These are phyloP conservation scores for Diceros bicornis DNA, from an alignment of 2,797 vertebrate species.

Conservation along the genomic window DNA sequence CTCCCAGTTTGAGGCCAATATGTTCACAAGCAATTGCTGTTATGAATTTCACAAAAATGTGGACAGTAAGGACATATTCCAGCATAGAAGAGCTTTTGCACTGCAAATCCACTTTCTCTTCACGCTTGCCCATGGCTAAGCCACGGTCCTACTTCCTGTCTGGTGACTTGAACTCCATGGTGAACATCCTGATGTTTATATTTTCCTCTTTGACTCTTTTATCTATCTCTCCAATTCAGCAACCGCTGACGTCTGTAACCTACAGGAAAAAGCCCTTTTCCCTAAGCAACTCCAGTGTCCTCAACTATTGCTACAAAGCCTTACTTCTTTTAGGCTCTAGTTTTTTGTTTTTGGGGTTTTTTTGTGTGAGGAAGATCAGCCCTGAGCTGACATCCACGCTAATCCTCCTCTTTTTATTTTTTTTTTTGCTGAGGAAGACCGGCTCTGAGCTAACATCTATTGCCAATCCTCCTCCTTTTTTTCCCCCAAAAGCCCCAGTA, in stretches of 20 bases:
- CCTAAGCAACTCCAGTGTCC: neutral
- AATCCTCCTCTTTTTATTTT: too few species aligned
- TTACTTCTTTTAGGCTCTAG: neutral
- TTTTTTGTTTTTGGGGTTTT: too few species aligned
- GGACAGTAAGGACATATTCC: neutral
- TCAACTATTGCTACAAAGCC: neutral
- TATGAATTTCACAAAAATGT: neutral
- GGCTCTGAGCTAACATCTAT: too few species aligned
- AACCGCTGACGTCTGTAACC: neutral
- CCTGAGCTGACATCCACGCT: too few species aligned
- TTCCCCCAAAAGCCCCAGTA: too few species aligned
- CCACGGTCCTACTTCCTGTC: neutral
- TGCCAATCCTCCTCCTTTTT: too few species aligned
- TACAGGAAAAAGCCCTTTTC: neutral
- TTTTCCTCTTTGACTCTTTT: neutral
- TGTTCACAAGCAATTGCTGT: neutral
- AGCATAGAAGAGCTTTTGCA: neutral
- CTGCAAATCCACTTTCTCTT: neutral
- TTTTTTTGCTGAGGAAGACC: too few species aligned
- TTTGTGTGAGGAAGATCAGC: too few species aligned
- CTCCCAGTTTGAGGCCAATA: neutral
- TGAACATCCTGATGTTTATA: neutral
- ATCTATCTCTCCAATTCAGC: neutral
- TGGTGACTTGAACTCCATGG: neutral
- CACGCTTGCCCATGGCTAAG: neutral